Conservation (phyloP, 2,113 vertebrate genomes). For the Leuciscus idus region DNA sequence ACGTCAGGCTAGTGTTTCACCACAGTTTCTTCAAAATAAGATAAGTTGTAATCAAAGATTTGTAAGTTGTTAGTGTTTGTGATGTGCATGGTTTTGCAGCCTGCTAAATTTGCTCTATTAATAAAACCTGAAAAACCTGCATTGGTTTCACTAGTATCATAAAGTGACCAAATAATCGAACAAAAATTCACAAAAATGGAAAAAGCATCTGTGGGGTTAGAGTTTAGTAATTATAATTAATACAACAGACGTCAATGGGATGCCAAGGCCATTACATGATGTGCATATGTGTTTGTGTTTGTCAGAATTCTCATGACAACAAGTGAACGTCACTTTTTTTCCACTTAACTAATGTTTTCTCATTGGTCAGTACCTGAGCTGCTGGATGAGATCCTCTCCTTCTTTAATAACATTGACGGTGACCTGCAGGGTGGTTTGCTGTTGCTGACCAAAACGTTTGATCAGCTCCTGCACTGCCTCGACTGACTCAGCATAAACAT, state of each 20-base stretch:
- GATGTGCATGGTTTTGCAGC: neutral
- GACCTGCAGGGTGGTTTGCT: conserved; percentile 96
- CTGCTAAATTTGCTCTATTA: neutral
- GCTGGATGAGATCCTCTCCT: conserved; percentile 97
- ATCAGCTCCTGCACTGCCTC: conserved; percentile 98
- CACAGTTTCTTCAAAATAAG: neutral
- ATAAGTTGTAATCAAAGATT: neutral
- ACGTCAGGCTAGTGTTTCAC: too few relatives aligned
- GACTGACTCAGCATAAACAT: conserved; percentile 97
- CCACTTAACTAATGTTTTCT: neutral
- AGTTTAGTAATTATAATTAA: neutral
- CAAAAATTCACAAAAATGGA: neutral
- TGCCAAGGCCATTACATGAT: neutral
- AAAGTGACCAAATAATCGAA: neutral
- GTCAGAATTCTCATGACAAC: neutral
- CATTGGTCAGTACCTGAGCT: conserved; percentile 83
- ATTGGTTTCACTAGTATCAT: neutral
- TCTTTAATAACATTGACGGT: conserved; percentile 99
- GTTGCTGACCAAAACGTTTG: conserved; percentile 96
- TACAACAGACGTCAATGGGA: neutral
- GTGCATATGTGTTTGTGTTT: neutral
- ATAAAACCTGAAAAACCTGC: conserved; percentile 8
- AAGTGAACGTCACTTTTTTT: neutral
- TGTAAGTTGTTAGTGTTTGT: neutral
- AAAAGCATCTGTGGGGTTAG: neutral